These are phyloP conservation scores for Penaeus indicus DNA, from an alignment of 1,140 invertebrate species.

Conservation along the genomic window DNA sequence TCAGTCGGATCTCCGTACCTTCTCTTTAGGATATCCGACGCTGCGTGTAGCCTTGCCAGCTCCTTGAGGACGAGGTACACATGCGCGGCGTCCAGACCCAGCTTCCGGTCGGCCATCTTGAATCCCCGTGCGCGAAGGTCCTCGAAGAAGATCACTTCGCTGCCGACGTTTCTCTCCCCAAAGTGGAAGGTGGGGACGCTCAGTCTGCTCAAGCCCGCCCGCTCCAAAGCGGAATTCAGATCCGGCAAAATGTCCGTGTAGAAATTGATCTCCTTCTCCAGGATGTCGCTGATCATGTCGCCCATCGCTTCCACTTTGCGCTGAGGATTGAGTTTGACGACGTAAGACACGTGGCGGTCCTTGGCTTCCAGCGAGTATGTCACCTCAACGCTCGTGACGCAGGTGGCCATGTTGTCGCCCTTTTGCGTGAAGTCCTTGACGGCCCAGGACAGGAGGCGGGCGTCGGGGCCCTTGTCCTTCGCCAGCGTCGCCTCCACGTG, in stretches of 20 bases:
- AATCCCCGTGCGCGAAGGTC: slow-evolving; percentile 2
- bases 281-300: not conserved
- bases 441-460: slow-evolving; percentile 1
- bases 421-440: slow-evolving; percentile 28
- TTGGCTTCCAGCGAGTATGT: not conserved
- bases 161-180: not conserved
- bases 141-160: slow-evolving; percentile 17
- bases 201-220: not conserved
- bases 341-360: not conserved
- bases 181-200: not conserved
- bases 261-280: slow-evolving; percentile 26
- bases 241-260: slow-evolving; percentile 3
- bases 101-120: slow-evolving; percentile 38
- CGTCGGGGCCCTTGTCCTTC: slow-evolving; percentile 26
- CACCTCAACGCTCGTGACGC: slow-evolving; percentile 26
- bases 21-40: not conserved
- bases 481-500: too few species aligned
- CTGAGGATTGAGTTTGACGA: slow-evolving; percentile 16
- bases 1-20: too few species aligned
- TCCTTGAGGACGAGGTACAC: not conserved
- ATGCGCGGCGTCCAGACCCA: not conserved
- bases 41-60: slow-evolving; percentile 13
- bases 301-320: not conserved
- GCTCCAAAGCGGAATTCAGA: not conserved
- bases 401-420: slow-evolving; percentile 36